Base-by-base conservation (phyloP, 2,113 vertebrate genomes). In the Probosciger aterrimus region DNA sequence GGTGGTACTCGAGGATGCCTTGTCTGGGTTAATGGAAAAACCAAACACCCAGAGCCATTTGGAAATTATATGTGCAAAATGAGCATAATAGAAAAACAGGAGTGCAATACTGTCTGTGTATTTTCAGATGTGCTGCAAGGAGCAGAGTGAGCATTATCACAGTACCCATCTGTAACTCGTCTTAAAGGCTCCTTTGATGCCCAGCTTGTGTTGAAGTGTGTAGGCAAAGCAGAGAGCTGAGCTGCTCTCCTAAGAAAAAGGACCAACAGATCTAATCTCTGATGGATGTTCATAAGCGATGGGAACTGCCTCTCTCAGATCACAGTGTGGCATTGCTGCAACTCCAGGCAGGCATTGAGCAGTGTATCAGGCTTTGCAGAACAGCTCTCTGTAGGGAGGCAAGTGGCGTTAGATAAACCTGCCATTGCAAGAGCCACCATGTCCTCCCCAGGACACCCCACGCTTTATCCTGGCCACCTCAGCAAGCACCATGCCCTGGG, bases 141-240 rank as follows among this genome's bases (percentile, higher is more conserved):
- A 69, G 55, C 53, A 62, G 53, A 37, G 69, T 2, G 11, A 37
- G 46, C 52, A 6, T 74, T 62, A 67, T 13, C 4, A 0, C 53
- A 3, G 35, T 3, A 11, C 31, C 46, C 2, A 0, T 28, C 65
- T 4, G 0, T 18, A 57, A 39, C 60, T 62, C 5, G 1, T 67
- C 53, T 47, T 30, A 2, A 1, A 1, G 64, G 65, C 78, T 74
- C 53, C 80, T 67, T 53, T 2, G 1, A 13, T 15, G 5, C 53
- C 41, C 47, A 28, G 53, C 74, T 28, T 41, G 55, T 55, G 68
- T 50, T 64, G n/a, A 49, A 59, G 44, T 14, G 30, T 28, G 41
- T 44, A 9, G 47, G 67, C 52, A 43, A 41, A 64, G 46, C 37
- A n/a, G 24, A n/a, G 24, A 35, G 35, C 31, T 7, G 31, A 85